Base-by-base conservation (phyloP, 2,888 invertebrate species). In the Harpagoxenus sublaevis region DNA sequence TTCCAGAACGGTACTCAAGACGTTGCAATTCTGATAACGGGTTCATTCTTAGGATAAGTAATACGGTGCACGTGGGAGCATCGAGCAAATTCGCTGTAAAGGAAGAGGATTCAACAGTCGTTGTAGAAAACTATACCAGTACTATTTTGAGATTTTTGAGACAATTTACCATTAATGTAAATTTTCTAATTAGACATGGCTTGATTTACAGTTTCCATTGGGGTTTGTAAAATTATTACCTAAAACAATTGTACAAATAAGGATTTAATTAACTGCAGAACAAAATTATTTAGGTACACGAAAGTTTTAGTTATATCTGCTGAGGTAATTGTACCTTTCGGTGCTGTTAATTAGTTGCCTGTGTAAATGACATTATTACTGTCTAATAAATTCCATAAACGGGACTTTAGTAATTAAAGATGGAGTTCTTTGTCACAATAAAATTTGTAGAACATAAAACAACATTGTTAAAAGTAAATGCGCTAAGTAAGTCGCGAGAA, bases 31-130 rank as follows among this genome's bases (percentile, higher is more conserved):
- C 28, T 18, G 79, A 81, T 81, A 81, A 81, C 60, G 71, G 79
- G 28, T 71, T 81, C 39, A 81, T 81, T 62, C 51, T 81, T 71
- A 35, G 45, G 70, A 81, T 81, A 81, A 81, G 79, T 81, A 62
- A 81, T 81, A 81, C 12, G 60, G 39, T 8, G 60, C 39, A 81
- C 60, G 71, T 81, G 79, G 31, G 60, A 81, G 60, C 15, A 48
- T 3, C 12, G 23, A 60, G 12, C 60, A 6, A 55, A 48, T 57
- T 57, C 23, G 35, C 39, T 60, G n/a, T 60, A 45, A 60, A 48
- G 8, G 48, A 51, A 48, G 39, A 23, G 23, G 18, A 39, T 62
- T 70, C 28, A 39, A 10, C 35, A 35, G 0, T 51, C 70, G 1
- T 42, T 63, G 28, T 23, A 10, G 35, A 79, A 60, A 79, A 39